Evolutionary conservation across 37 sponge, comb jelly and placozoan genomes (phyloP).

Genomic region (Hormiphora californensis): DNA sequence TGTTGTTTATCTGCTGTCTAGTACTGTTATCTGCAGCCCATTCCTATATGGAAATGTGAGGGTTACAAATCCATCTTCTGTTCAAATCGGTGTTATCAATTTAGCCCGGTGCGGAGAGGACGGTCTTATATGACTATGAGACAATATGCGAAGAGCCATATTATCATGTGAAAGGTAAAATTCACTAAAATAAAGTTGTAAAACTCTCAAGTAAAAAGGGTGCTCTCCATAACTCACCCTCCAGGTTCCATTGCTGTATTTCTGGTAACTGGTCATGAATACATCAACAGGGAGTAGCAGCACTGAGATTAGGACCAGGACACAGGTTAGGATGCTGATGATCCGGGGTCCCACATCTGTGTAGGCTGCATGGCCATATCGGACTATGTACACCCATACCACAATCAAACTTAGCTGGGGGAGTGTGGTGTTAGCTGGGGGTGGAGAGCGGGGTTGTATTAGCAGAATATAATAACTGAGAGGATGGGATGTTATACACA

Average conservation of each 20-base stretch:
- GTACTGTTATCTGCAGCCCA: slow-evolving; percentile 35
- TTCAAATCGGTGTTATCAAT: no score
- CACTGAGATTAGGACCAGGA: background rate
- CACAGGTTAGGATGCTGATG: background rate
- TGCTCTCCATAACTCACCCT: background rate
- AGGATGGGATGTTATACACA: no score
- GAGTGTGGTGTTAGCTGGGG: no score
- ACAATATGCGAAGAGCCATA: no score
- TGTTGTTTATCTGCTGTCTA: background rate
- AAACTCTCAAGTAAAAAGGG: background rate
- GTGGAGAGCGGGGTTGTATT: no score
- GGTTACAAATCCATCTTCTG: no score
- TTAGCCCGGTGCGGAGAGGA: no score
- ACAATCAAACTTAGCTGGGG: background rate
- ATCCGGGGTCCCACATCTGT: background rate
- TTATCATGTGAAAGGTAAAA: no score
- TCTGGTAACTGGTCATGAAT: slow-evolving; percentile 28
- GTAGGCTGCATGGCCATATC: background rate
- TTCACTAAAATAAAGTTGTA: no score
- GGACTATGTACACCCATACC: background rate
- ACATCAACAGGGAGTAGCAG: slow-evolving; percentile 34
- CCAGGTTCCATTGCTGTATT: slow-evolving; percentile 15
- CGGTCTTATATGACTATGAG: no score
- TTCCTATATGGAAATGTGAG: no score
- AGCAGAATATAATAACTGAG: no score